These are phyloP conservation scores for Ommatoiulus sabulosus DNA, from an alignment of 2,888 invertebrate genomes.

Conservation along the genomic window DNA sequence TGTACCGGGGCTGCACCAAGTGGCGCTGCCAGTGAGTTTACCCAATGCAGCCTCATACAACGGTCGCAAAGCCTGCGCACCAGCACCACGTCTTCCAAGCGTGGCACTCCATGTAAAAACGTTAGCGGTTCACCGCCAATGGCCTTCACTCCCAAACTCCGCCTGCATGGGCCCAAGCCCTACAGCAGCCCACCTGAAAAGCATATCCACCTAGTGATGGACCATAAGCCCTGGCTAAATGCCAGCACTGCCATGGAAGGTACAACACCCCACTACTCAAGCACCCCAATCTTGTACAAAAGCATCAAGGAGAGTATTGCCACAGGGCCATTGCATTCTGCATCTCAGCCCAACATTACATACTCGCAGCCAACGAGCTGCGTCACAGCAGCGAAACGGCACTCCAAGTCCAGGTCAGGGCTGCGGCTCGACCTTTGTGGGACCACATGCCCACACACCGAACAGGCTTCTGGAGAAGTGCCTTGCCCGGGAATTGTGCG, in stretches of 20 bases:
- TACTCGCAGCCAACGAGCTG: background rate
- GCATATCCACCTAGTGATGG: background rate
- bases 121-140: conserved; percentile 56
- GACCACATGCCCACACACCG: background rate
- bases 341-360: conserved; percentile 59
- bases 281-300: conserved; percentile 65
- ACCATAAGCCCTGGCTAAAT: conserved; percentile 16
- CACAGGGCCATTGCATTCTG: conserved; percentile 54
- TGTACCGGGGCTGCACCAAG: background rate
- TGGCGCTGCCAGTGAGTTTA: background rate
- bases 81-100: conserved; percentile 26
- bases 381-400: background rate
- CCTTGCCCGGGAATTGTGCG: conserved; percentile 61
- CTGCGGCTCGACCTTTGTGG: conserved; percentile 55
- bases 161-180: conserved; percentile 58
- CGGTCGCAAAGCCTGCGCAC: conserved; percentile 59
- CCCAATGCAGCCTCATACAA: conserved; percentile 54
- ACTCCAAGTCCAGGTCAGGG: background rate
- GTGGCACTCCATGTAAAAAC: conserved; percentile 56
- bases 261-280: conserved; percentile 64
- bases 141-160: conserved; percentile 42
- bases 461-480: conserved; percentile 58
- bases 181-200: conserved; percentile 59
- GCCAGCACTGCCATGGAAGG: background rate
- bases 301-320: conserved; percentile 60